Percentiles rank a stretch among this genome's conserved stretches.
These are phyloP conservation scores for Hippocampus zosterae DNA, from an alignment of 2,113 vertebrate species.

Conservation along the genomic window DNA sequence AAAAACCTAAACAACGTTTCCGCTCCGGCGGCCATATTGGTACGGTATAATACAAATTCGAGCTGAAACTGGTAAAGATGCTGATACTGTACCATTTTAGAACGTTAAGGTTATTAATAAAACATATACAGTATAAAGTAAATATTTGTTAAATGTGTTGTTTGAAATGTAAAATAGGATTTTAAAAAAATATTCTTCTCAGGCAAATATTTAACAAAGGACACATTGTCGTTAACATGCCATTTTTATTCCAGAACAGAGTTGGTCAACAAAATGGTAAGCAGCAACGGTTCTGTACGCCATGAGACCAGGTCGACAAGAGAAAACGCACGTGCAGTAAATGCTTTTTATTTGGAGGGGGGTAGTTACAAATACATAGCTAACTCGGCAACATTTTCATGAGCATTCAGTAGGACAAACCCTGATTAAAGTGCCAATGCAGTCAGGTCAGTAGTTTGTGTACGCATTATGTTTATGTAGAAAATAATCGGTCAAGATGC, in stretches of 20 bases:
- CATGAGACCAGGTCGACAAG: constrained; percentile 42
- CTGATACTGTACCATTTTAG: too few relatives aligned
- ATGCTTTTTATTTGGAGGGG: constrained; percentile 29
- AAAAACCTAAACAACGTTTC: not conserved
- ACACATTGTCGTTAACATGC: constrained; percentile 48
- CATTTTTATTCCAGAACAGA: constrained; percentile 72
- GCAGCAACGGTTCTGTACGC: constrained; percentile 54
- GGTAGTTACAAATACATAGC: constrained; percentile 69
- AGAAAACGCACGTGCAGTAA: constrained; percentile 55
- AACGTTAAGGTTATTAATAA: not conserved
- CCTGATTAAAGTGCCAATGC: constrained; percentile 73
- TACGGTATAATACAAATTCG: not conserved
- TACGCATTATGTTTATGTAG: not conserved
- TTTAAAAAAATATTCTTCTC: not conserved
- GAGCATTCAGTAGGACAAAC: constrained; percentile 67
- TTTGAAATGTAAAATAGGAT: not conserved
- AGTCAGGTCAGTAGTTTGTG: constrained; percentile 41
- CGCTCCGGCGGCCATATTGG: not conserved
- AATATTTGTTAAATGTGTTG: not conserved
- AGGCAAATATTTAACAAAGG: constrained; percentile 9
- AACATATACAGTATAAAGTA: not conserved
- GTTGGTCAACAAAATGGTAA: constrained; percentile 60
- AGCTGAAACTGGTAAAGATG: too few relatives aligned
- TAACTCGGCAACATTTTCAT: constrained; percentile 67
- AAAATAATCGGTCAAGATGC: constrained; percentile 81